These are phyloP conservation scores for Lampris megalopsis DNA, from an alignment of 2,113 vertebrate genomes.

Conservation along the genomic window DNA sequence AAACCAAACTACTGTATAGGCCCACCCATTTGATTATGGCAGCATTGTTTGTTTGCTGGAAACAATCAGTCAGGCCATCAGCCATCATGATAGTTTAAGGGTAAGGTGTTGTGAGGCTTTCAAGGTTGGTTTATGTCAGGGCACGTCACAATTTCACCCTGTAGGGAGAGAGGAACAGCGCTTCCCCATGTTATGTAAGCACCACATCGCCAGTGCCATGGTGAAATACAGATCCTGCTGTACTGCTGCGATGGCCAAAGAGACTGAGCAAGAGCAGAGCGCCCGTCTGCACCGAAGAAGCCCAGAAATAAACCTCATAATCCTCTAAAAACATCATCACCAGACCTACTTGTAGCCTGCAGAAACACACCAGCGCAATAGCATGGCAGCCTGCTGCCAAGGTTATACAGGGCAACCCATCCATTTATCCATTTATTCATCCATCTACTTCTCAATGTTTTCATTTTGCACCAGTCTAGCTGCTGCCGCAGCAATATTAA, in stretches of 20 bases:
- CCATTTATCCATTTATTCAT: slow-evolving; percentile 3
- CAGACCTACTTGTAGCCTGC: slow-evolving; percentile 55
- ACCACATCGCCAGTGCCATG: slow-evolving; percentile 21
- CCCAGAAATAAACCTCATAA: slow-evolving; percentile 70
- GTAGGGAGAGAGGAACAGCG: slow-evolving; percentile 1
- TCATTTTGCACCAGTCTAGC: background rate
- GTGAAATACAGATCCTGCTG: slow-evolving; percentile 37
- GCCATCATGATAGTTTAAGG: slow-evolving; percentile 12
- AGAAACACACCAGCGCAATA: background rate
- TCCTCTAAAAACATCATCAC: slow-evolving; percentile 59
- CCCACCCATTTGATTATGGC: background rate
- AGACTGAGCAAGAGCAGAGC: slow-evolving; percentile 18
- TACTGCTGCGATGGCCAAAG: slow-evolving; percentile 3
- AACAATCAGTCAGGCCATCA: slow-evolving; percentile 10
- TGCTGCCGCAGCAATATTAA: slow-evolving; percentile 7
- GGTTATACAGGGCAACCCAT: slow-evolving; percentile 19
- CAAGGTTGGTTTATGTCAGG: slow-evolving; percentile 25
- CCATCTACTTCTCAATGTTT: background rate
- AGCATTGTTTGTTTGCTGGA: background rate
- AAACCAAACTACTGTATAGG: too few species aligned
- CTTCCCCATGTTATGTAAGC: slow-evolving; percentile 61
- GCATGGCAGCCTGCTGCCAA: background rate
- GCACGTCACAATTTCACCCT: slow-evolving; percentile 22
- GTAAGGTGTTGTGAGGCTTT: slow-evolving; percentile 5
- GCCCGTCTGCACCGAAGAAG: slow-evolving; percentile 14